Base-by-base conservation (phyloP, 2,113 vertebrate genomes). In the Planiliza haematocheilus region DNA sequence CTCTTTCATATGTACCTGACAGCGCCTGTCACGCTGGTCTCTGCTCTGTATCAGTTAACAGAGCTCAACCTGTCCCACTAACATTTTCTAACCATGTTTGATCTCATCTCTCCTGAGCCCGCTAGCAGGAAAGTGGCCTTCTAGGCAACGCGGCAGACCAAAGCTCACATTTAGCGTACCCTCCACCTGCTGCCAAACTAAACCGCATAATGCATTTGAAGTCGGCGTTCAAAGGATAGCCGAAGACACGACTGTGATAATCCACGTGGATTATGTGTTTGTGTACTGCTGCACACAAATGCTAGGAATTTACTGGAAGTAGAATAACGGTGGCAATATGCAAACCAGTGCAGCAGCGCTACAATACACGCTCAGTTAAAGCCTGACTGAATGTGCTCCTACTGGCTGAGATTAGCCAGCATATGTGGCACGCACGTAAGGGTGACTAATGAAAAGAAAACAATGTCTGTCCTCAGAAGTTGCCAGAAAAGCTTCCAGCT, bases 1-100 rank as follows among this genome's bases (percentile, higher is more conserved):
- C 77, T 70, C 66, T 82, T 86, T 85, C 72, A 81, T 55, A 52
- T 52, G 48, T 67, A 79, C 73, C 82, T 81, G 83, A 82, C 88
- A 81, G 37, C 62, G 61, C 61, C 70, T 80, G 84, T 86, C 87
- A 83, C 78, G 74, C 74, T 11, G 24, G 45, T 58, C 56, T 63
- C 73, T 75, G 48, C 85, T 83, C 55, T 46, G 1, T 58, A 79
- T 80, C 81, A 66, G 24, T 74, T 79, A 82, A 74, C 73, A 43
- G 70, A 72, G 39, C 69, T 74, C 74, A 62, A 46, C 53, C 81
- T 72, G 49, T 62, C 58, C 46, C 38, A 16, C 70, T 67, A 58
- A 77, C 70, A 63, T 81, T 77, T 83, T 75, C 80, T 38, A 77
- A 75, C 72, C 76, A 58, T 74, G 61, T 81, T 80, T 79, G 71